A percentile compares a stretch with the other conserved stretches of the same genome.
phyloP scores from a whole-genome alignment of 2,888 invertebrate genomes.

The Mactromeris polynyma region DNA sequence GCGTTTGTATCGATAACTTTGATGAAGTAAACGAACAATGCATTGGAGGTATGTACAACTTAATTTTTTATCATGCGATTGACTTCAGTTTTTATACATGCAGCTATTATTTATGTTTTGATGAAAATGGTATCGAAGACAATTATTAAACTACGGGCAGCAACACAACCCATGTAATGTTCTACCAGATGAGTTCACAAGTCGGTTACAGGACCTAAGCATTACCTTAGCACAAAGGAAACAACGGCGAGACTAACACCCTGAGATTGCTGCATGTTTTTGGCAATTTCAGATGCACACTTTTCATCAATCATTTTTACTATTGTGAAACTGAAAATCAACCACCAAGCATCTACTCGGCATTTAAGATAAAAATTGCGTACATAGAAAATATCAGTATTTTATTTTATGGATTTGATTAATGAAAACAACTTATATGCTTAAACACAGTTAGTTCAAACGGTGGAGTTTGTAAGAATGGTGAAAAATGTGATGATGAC shows the following conservation, averaged over 20 bases:
- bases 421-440: background rate
- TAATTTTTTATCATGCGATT: background rate
- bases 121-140: no score
- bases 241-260: no score
- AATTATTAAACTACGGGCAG: no score
- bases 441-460: background rate
- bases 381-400: background rate
- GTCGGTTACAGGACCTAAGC: no score
- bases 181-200: no score
- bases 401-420: background rate
- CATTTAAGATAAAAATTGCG: background rate
- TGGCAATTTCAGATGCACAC: background rate
- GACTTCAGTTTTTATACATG: no score
- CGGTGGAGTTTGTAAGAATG: conserved; percentile 8
- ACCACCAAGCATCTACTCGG: no score
- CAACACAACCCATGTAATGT: no score
- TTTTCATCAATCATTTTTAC: background rate
- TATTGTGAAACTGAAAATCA: no score
- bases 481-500: background rate
- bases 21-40: conserved; percentile 17
- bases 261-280: background rate
- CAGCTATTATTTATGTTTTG: no score
- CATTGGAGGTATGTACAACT: conserved; percentile 8
- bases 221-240: no score
- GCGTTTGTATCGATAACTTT: conserved; percentile 19